Conservation (phyloP, 2,797 vertebrate genomes). For the Uromys caudimaculatus region DNA sequence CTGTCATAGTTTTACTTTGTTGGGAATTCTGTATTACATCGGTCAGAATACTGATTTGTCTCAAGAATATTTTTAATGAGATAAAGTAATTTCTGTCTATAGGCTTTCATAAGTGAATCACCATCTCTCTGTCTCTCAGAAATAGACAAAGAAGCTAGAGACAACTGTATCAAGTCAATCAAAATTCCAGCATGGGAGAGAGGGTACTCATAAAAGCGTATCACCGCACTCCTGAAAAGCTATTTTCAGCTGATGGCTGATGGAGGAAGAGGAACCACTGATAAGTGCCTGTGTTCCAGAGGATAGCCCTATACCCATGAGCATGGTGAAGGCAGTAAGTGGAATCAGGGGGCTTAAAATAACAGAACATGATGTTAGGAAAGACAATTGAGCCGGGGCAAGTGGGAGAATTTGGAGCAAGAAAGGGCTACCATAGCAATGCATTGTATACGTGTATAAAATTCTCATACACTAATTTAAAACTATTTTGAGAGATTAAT, state of each 20-base stretch:
- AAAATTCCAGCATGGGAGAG: background rate
- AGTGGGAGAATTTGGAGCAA: background rate
- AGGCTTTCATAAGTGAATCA: background rate
- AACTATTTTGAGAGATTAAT: conserved; percentile 2
- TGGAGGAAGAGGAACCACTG: background rate
- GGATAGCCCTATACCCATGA: background rate
- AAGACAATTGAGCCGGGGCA: too few relatives aligned
- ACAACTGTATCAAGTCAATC: background rate
- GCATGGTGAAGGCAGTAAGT: background rate
- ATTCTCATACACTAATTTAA: background rate
- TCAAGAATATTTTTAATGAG: conserved; percentile 48
- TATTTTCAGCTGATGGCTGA: background rate
- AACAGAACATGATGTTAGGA: background rate
- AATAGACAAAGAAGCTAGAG: background rate
- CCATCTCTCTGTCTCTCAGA: conserved; percentile 16
- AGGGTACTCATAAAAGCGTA: background rate
- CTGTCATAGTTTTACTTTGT: conserved; percentile 10
- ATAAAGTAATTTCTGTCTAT: background rate
- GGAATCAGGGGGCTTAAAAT: background rate
- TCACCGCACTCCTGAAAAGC: background rate
- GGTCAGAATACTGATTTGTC: background rate
- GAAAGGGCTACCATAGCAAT: too few relatives aligned
- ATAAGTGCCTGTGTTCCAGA: background rate
- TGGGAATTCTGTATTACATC: background rate
- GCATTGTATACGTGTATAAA: background rate